phyloP scores from a whole-genome alignment of 2,797 vertebrate genomes.

The Margarornis squamiger region DNA sequence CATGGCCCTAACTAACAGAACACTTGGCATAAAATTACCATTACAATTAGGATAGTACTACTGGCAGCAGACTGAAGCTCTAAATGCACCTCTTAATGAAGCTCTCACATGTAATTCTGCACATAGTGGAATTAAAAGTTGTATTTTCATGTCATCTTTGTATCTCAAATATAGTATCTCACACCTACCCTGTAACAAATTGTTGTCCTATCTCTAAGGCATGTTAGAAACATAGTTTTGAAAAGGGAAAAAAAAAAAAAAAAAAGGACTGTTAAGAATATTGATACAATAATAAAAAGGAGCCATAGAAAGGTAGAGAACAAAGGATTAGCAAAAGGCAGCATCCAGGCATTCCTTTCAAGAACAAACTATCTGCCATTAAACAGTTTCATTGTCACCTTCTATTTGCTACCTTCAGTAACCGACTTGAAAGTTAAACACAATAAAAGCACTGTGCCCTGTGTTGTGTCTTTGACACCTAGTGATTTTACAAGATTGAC shows the following conservation, averaged over 20 bases:
- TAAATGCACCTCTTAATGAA: background rate
- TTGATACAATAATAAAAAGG: background rate
- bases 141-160: background rate
- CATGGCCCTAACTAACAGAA: background rate
- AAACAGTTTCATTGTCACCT: background rate
- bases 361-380: background rate
- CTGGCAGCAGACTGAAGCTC: background rate
- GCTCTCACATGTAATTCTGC: background rate
- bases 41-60: background rate
- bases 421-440: background rate
- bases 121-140: background rate
- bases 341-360: background rate
- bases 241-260: background rate
- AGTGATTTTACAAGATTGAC: constrained; percentile 2
- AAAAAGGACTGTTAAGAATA: background rate
- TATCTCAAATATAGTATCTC: background rate
- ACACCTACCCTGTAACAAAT: background rate
- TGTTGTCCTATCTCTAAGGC: background rate
- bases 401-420: background rate
- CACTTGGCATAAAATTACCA: background rate
- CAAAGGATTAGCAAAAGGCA: background rate
- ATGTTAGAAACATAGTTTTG: background rate
- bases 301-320: background rate
- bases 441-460: background rate
- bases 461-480: background rate